Evolutionary conservation across 1,140 invertebrate species (phyloP).

Genomic region (Drosophila prosaltans): DNA sequence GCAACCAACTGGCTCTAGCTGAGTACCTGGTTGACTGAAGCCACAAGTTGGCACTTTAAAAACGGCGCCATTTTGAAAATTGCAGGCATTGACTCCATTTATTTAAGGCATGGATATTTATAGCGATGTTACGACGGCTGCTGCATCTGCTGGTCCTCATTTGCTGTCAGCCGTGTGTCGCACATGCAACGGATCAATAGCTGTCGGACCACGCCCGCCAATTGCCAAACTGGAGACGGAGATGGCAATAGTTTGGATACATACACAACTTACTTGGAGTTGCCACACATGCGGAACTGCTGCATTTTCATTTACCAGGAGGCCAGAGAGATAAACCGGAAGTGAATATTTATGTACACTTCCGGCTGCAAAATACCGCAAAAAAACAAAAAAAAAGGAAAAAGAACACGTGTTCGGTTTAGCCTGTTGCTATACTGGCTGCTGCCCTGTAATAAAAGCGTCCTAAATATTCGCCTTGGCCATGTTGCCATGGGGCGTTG

Average conservation of each 20-base stretch:
- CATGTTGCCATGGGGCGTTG: constrained; percentile 74
- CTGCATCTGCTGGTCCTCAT: constrained; percentile 26
- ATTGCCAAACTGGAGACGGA: constrained; percentile 7
- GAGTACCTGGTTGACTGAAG: constrained; percentile 67
- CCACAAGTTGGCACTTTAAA: constrained; percentile 82
- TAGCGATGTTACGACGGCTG: constrained; percentile 31
- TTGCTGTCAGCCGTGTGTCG: constrained; percentile 52
- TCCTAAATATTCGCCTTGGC: constrained; percentile 70
- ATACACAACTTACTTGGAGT: constrained; percentile 24
- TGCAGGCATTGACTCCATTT: constrained; percentile 34
- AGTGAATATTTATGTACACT: constrained; percentile 71
- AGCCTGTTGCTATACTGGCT: constrained; percentile 26
- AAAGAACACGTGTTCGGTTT: neutral
- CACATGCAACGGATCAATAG: constrained; percentile 79
- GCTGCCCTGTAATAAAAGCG: constrained; percentile 54
- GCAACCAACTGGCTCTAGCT: constrained; percentile 34
- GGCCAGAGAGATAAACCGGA: constrained; percentile 64
- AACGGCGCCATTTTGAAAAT: constrained; percentile 75
- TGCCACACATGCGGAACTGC: constrained; percentile 82
- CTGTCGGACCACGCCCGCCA: constrained; percentile 68
- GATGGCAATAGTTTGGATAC: constrained; percentile 13
- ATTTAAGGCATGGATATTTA: constrained; percentile 54
- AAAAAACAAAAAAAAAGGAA: neutral
- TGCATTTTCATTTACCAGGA: constrained; percentile 81
- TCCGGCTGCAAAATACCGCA: constrained; percentile 37